Base-by-base conservation (phyloP, 2,113 vertebrate genomes). In the Neoarius graeffei region DNA sequence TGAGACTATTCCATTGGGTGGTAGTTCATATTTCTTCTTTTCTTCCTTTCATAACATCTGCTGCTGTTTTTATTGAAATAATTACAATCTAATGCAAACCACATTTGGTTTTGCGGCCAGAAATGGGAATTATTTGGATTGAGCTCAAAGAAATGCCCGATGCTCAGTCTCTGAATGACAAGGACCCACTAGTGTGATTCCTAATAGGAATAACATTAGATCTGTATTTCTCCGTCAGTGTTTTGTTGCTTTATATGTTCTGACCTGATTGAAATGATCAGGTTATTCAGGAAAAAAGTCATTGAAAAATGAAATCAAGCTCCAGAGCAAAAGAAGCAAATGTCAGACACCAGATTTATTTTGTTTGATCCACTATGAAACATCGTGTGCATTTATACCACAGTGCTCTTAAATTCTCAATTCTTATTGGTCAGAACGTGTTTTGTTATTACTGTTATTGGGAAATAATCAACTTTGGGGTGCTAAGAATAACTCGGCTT, bases 21-120 rank as follows among this genome's bases (percentile, higher is more conserved):
- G 60, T 74, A 85, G 87, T 60, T 74, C 86, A 79, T 52, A 85
- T n/a, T 83, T 85, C 77, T 42, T 48, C 66, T 84, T 73, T 83
- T 77, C 50, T 42, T 64, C 66, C 66, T 83, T 1, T n/a, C 52
- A 14, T n/a, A 77, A 89, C 87, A 89, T 86, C 88, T 89, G 83
- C 85, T 88, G 81, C 73, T 83, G 83, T 86, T 91, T 83, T 90
- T 85, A 88, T 60, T 77, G 83, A 67, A 84, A 62, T 87, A 80
- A 90, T 89, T 86, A 90, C 23, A 0, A 77, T 57, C 88, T 88
- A 88, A 90, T 87, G 80, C 88, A 88, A 89, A 83, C 59, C 69
- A 83, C 56, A 81, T 85, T 86, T 83, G 59, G 48, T 84, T 87
- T 87, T 57, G 13, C 23, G 48, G 66, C 69, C 85, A 84, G 50